Conservation (phyloP, 2,797 vertebrate genomes). For the Psittacula echo region DNA sequence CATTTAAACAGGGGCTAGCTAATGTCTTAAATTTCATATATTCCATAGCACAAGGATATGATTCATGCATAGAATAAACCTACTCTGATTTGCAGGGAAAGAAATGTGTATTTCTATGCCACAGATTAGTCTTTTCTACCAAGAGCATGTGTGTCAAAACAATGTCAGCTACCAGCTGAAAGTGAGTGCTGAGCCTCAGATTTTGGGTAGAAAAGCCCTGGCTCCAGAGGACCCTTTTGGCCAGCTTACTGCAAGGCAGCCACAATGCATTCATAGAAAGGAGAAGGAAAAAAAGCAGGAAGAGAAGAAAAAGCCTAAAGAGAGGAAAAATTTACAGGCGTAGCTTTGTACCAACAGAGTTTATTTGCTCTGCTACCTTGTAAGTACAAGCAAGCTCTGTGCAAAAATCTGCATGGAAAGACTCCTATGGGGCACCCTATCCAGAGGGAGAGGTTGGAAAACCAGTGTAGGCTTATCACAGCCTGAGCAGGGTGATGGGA, state of each 20-base stretch:
- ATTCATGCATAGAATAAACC: not conserved
- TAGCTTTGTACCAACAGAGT: not conserved
- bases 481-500: not conserved
- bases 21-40: not conserved
- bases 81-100: not conserved
- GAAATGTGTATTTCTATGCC: accelerated
- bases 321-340: not conserved
- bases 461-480: not conserved
- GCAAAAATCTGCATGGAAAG: not conserved
- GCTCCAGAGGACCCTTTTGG: not conserved
- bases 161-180: not conserved
- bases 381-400: constrained; percentile 4
- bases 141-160: accelerated
- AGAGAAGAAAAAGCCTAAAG: not conserved
- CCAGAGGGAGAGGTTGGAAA: not conserved
- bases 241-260: not conserved
- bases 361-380: constrained; percentile 26
- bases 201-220: not conserved
- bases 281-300: not conserved
- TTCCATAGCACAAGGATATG: not conserved
- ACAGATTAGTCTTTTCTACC: not conserved
- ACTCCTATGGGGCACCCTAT: not conserved
- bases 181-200: not conserved
- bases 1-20: not conserved
- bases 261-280: not conserved